A percentile compares a stretch with the other conserved stretches of the same genome.
These are phyloP conservation scores for Gavialis gangeticus DNA, from an alignment of 2,113 vertebrate species.

Conservation along the genomic window DNA sequence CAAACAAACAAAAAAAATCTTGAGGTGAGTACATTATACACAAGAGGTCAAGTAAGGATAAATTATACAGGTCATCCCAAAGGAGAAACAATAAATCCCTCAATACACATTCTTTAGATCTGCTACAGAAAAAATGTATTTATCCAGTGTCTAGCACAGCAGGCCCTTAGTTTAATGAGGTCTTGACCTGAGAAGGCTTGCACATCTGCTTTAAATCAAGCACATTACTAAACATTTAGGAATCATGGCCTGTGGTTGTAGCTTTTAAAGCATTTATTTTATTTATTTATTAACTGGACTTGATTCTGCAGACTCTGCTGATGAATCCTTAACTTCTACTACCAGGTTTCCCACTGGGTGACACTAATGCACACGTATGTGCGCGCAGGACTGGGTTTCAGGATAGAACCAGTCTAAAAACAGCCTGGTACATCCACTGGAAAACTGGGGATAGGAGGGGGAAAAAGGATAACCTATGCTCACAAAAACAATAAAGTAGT, in stretches of 20 bases:
- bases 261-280: background rate
- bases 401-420: background rate
- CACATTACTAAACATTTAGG: background rate
- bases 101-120: background rate
- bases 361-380: background rate
- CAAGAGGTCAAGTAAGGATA: background rate
- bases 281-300: background rate
- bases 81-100: background rate
- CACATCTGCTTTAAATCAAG: background rate
- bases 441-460: background rate
- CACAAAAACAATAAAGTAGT: background rate
- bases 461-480: background rate
- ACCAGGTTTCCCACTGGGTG: no score
- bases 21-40: background rate
- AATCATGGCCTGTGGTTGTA: background rate
- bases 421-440: background rate
- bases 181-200: no score
- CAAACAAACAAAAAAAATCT: no score
- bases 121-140: background rate
- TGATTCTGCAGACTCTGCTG: background rate
- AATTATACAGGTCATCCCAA: background rate
- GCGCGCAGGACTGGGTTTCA: background rate
- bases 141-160: background rate
- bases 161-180: background rate
- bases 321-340: no score